phyloP scores from a whole-genome alignment of 2,113 vertebrate species.

The Mus musculus region GRCm39 chr6:35884001-35884500 shows the following conservation, averaged over 20 bases:
- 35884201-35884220: background rate
- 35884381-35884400: background rate
- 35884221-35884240: background rate
- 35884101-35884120: constrained; percentile 65
- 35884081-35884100: constrained; percentile 73
- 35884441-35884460: background rate
- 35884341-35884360: background rate
- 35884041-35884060: constrained; percentile 83
- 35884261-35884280: background rate
- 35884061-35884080: constrained; percentile 66
- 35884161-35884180: background rate
- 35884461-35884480: background rate
- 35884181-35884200: background rate
- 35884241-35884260: background rate
- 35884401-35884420: rapidly evolving
- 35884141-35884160: constrained; percentile 65
- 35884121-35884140: constrained; percentile 45
- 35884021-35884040: constrained; percentile 79
- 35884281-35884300: background rate
- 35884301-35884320: background rate
- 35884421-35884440: background rate
- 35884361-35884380: background rate
- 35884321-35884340: background rate
- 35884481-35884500: background rate
- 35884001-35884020: constrained; percentile 61